A percentile compares a stretch with the other conserved stretches of the same genome.
Conservation (phyloP, 2,797 vertebrate genomes). For the Poecilia gillii region DNA sequence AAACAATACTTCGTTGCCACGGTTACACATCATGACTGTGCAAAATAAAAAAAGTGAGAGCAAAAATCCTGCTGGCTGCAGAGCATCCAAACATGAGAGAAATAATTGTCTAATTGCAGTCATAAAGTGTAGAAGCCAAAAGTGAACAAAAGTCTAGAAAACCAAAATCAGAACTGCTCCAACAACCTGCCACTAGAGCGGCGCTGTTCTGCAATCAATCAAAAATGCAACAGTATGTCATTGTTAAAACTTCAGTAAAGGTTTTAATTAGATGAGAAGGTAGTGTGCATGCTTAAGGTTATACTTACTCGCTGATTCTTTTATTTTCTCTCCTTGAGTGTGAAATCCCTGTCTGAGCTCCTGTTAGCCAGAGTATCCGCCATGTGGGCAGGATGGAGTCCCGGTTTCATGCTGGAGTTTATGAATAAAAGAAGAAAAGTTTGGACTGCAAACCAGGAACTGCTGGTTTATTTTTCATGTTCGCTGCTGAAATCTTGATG, state of each 20-base stretch:
- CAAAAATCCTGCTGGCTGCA: not conserved
- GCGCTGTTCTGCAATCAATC: not conserved
- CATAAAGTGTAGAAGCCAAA: not conserved
- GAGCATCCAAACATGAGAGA: not conserved
- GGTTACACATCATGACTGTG: not conserved
- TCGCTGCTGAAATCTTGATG: not conserved
- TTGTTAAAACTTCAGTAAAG: not conserved
- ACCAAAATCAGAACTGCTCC: not conserved
- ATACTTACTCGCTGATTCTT: not conserved
- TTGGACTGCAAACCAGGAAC: not conserved
- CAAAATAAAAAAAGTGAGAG: not conserved
- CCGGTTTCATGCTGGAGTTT: not conserved
- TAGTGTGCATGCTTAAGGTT: not conserved
- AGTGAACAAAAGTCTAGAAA: not conserved
- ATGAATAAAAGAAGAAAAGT: conserved; percentile 10
- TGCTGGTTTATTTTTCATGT: not conserved
- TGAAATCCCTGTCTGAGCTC: not conserved
- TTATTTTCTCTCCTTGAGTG: too few relatives aligned
- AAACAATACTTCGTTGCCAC: not conserved
- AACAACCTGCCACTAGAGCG: not conserved
- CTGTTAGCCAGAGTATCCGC: not conserved
- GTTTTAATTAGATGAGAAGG: not conserved
- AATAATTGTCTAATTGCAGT: not conserved
- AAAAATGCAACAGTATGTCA: not conserved
- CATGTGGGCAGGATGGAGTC: not conserved